These are phyloP conservation scores for Monoplex corrugatus DNA, from an alignment of 2,888 invertebrate genomes.

Conservation along the genomic window DNA sequence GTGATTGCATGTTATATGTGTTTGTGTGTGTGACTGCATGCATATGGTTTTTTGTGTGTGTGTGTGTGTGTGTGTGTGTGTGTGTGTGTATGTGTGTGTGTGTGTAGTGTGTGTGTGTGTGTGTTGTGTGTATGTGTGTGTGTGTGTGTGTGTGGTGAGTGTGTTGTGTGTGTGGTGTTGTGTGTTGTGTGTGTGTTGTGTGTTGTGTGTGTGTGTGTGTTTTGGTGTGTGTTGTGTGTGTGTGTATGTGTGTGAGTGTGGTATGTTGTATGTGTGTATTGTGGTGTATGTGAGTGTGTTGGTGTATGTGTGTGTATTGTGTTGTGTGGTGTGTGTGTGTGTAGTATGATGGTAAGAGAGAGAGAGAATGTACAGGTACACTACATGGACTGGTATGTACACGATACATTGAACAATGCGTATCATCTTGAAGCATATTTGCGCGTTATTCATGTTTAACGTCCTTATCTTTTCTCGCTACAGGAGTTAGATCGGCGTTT, in stretches of 20 bases:
- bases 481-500: constrained; percentile 78
- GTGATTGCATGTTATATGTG: background rate
- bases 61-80: background rate
- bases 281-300: background rate
- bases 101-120: background rate
- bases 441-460: background rate
- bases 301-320: background rate
- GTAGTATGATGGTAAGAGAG: too few relatives aligned
- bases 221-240: background rate
- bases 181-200: background rate
- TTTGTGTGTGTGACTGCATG: too few relatives aligned
- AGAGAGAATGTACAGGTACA: too few relatives aligned
- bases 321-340: too few relatives aligned
- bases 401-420: too few relatives aligned
- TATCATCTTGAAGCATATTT: background rate
- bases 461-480: constrained; percentile 37
- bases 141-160: background rate
- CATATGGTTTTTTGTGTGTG: too few relatives aligned
- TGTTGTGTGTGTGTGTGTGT: background rate
- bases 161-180: background rate
- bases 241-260: background rate
- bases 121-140: background rate
- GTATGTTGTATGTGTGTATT: background rate
- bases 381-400: too few relatives aligned
- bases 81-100: background rate